A percentile compares a stretch with the other conserved stretches of the same genome.
phyloP scores from a whole-genome alignment of 2,797 vertebrate genomes.

The Cyclura pinguis region DNA sequence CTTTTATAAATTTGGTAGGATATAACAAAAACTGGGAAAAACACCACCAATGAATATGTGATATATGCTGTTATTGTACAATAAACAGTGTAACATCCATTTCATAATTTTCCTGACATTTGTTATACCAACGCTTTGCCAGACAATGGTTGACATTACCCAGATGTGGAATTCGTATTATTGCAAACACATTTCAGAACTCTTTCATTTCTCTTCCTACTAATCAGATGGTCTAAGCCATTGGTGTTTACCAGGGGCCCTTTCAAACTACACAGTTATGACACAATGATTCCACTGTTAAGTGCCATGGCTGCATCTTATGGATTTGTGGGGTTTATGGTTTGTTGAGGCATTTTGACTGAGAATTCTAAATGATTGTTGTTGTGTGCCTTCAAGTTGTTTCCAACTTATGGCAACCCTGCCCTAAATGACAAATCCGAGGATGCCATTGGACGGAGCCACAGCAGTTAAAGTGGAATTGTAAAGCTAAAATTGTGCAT shows the following conservation, averaged over 20 bases:
- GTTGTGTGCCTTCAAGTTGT: too few relatives aligned
- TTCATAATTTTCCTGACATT: slow-evolving; percentile 5
- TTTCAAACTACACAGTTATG: too few relatives aligned
- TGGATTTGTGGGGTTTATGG: too few relatives aligned
- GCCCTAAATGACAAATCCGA: too few relatives aligned
- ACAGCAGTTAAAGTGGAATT: too few relatives aligned
- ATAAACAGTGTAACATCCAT: background rate
- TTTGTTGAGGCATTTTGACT: too few relatives aligned
- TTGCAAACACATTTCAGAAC: background rate
- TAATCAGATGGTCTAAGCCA: background rate
- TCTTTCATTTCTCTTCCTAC: background rate
- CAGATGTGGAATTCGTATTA: slow-evolving; percentile 17
- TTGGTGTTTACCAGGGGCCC: background rate
- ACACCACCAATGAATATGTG: background rate
- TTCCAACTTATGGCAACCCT: too few relatives aligned
- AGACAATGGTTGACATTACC: background rate
- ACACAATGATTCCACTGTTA: too few relatives aligned
- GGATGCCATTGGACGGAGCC: too few relatives aligned
- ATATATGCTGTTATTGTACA: background rate
- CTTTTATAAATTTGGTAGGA: background rate
- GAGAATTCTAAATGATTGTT: too few relatives aligned
- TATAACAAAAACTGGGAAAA: background rate
- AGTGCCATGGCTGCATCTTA: too few relatives aligned
- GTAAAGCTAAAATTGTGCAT: too few relatives aligned
- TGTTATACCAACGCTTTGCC: background rate